phyloP scores from a whole-genome alignment of 2,113 vertebrate genomes.

The Gymnobelideus leadbeateri region DNA sequence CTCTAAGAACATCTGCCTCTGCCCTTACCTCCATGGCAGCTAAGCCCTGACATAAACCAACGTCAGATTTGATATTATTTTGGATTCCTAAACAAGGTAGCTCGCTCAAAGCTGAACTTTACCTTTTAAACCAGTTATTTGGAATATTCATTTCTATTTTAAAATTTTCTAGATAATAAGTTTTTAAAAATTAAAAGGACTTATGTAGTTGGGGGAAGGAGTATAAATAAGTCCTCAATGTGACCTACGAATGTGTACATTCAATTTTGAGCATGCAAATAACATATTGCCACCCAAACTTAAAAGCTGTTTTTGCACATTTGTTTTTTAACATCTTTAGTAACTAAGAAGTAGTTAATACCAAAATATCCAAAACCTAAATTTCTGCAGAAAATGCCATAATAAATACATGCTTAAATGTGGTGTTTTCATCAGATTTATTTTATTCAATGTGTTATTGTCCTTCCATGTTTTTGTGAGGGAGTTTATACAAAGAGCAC shows the following conservation, averaged over 20 bases:
- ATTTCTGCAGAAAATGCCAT: constrained; percentile 36
- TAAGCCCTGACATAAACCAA: background rate
- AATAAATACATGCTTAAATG: background rate
- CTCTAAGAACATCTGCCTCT: background rate
- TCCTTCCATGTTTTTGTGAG: constrained; percentile 24
- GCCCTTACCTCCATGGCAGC: background rate
- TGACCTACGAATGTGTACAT: constrained; percentile 19
- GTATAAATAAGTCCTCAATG: background rate
- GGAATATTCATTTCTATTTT: constrained; percentile 64
- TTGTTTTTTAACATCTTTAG: background rate
- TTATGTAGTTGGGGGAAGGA: constrained; percentile 26
- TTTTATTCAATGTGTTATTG: constrained; percentile 4
- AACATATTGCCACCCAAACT: constrained; percentile 31
- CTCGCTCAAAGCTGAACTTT: constrained; percentile 48
- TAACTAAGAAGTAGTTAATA: background rate
- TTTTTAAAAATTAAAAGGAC: background rate
- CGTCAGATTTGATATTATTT: background rate
- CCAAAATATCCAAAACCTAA: background rate
- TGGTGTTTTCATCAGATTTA: background rate
- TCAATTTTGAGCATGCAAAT: constrained; percentile 31
- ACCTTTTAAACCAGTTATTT: constrained; percentile 13
- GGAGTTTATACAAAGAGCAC: constrained; percentile 28
- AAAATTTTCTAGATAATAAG: constrained; percentile 34
- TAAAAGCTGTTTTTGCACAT: background rate
- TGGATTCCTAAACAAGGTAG: background rate